Evolutionary conservation across 2,113 vertebrate genomes (phyloP), one percentile per base, ranked within the genome.

Genomic region (Myodes glareolus): DNA sequence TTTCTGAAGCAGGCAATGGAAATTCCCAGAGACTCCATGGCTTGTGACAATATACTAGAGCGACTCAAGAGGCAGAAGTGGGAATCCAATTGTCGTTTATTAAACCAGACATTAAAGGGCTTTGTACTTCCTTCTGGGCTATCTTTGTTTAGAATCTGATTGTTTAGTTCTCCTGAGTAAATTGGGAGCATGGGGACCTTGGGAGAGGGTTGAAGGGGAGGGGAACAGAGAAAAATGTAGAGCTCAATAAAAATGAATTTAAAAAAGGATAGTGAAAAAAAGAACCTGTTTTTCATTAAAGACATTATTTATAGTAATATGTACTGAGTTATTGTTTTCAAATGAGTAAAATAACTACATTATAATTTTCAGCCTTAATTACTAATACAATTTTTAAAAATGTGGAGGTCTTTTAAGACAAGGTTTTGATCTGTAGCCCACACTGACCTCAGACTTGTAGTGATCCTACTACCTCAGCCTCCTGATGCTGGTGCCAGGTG

Each of bases 361-460:
- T 76, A 63, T 84, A 63, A 63, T 61, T 87, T 94, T 94, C 47
- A 42, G 91, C 63, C 90, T 95, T 91, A 96, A 78, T 95, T 91
- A 80, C 70, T 90, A 92, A 86, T 86, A 86, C 5, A 9, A 86
- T 86, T 84, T 84, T 84, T 33, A 47, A 67, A 67, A 67, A 12
- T 33, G 5, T 86, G n/a, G 81, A 84, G 14, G 42, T 47, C 39
- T 47, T 86, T 47, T 63, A 63, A 29, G 63, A 47, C 42, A 33
- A 17, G 47, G 63, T 67, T 86, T 67, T 86, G 67, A 2, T 45
- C 63, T 86, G 17, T 86, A 67, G 63, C 2, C 61, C 45, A 67
- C 39, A 36, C 42, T 67, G 25, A 84, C 58, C n/a, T 25, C 25
- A 29, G 29, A 17, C n/a, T 31, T 42, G 14, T 42, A 84, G 39